Evolutionary conservation across 2,888 invertebrate species (phyloP).

Genomic region (Drosophila putrida): DNA sequence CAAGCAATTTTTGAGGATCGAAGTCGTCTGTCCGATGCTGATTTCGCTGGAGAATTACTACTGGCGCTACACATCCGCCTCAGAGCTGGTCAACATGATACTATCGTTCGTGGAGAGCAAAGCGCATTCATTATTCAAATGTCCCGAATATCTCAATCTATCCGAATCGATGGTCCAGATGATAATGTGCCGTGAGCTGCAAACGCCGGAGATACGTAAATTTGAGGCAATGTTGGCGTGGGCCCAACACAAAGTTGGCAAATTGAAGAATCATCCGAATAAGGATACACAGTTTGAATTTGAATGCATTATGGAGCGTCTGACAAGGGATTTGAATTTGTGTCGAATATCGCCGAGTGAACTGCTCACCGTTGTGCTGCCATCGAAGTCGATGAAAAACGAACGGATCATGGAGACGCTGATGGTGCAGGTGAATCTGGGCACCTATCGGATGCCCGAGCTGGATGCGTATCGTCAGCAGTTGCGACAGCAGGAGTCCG

Average conservation of each 20-base stretch:
- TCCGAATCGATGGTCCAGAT: conserved; percentile 98
- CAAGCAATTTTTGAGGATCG: conserved; percentile 96
- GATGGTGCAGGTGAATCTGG: conserved; percentile 96
- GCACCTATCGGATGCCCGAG: conserved; percentile 96
- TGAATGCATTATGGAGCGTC: conserved; percentile 96
- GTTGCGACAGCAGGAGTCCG: conserved; percentile 94
- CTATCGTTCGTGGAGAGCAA: conserved; percentile 95
- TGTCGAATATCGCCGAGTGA: conserved; percentile 97
- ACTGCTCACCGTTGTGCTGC: conserved; percentile 95
- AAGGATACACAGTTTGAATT: conserved; percentile 95
- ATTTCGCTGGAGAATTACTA: conserved; percentile 97
- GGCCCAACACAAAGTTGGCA: conserved; percentile 92
- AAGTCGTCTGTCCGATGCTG: conserved; percentile 96
- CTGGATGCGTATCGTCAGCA: conserved; percentile 94
- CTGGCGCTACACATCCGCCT: conserved; percentile 97
- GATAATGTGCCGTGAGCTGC: conserved; percentile 96
- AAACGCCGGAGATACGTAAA: conserved; percentile 95
- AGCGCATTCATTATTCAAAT: conserved; percentile 93
- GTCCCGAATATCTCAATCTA: conserved; percentile 93
- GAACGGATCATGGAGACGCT: conserved; percentile 96
- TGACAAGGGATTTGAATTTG: conserved; percentile 94
- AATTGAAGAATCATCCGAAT: conserved; percentile 90
- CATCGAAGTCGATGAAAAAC: conserved; percentile 96
- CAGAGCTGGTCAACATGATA: conserved; percentile 97
- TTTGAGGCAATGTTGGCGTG: conserved; percentile 97